These are phyloP conservation scores for Trachelus tabidus DNA, from an alignment of 2,888 invertebrate species.

Conservation along the genomic window DNA sequence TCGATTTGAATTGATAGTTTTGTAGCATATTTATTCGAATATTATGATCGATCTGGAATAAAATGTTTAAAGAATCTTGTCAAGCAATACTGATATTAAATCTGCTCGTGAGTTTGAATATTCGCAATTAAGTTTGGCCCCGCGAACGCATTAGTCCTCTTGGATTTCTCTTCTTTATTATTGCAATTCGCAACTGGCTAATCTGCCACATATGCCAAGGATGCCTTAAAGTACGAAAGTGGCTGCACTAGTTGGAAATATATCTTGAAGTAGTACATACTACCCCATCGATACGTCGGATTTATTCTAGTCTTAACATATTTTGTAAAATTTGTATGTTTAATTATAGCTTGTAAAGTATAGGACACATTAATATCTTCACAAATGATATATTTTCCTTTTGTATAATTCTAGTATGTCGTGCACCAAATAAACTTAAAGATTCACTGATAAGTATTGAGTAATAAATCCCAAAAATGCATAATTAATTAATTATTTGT, in stretches of 20 bases:
- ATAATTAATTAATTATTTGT: conserved; percentile 9
- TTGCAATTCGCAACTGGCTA: conserved; percentile 10
- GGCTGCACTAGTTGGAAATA: conserved; percentile 22
- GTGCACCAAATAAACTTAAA: conserved; percentile 29
- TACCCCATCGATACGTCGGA: background rate
- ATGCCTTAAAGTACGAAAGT: conserved; percentile 28
- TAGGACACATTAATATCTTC: background rate
- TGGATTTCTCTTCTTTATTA: background rate
- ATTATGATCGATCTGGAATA: background rate
- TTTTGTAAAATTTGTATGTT: conserved; percentile 56
- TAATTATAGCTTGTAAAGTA: conserved; percentile 27
- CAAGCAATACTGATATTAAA: background rate
- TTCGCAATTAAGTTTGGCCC: background rate
- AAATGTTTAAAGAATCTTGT: background rate
- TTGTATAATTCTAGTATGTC: conserved; percentile 16
- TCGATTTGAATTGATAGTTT: background rate
- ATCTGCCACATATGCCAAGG: conserved; percentile 29
- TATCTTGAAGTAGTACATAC: conserved; percentile 3
- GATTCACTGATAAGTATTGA: conserved; percentile 11
- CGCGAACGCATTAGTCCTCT: background rate
- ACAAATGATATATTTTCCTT: background rate
- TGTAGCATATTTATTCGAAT: too few relatives aligned
- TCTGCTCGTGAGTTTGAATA: background rate
- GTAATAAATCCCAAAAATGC: conserved; percentile 4
- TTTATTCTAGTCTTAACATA: conserved; percentile 27